A percentile compares a stretch with the other conserved stretches of the same genome.
These are phyloP conservation scores for Penelope pileata DNA, from an alignment of 2,113 vertebrate genomes.

Conservation along the genomic window DNA sequence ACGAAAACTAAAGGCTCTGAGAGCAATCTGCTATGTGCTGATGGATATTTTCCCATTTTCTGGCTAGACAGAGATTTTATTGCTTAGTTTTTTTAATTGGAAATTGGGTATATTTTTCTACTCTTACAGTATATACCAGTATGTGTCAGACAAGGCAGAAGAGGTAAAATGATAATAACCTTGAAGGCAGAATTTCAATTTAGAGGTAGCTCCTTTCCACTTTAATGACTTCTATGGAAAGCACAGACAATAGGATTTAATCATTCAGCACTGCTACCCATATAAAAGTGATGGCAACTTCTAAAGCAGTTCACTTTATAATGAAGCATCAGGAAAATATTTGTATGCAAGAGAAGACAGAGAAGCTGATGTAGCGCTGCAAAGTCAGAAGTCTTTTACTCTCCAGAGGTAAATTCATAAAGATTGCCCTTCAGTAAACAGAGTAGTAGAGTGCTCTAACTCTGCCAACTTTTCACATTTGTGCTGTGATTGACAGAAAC, in stretches of 20 bases:
- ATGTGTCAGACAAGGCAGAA: neutral
- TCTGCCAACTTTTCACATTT: neutral
- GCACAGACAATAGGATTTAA: constrained; percentile 13
- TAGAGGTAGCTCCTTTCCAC: constrained; percentile 20
- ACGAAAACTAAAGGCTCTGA: neutral
- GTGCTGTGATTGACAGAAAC: neutral
- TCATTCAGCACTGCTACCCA: constrained; percentile 13
- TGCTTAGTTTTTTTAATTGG: constrained; percentile 14
- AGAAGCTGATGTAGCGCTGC: neutral
- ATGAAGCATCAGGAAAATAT: neutral
- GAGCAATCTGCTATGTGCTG: neutral
- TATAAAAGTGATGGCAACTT: neutral
- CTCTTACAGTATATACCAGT: neutral
- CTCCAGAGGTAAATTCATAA: constrained; percentile 12
- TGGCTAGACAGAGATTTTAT: neutral
- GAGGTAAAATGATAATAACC: constrained; percentile 36
- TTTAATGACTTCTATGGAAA: constrained; percentile 47
- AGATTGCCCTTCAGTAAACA: neutral
- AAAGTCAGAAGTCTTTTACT: neutral
- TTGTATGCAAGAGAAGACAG: neutral
- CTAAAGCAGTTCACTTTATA: neutral
- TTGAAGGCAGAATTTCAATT: constrained; percentile 43
- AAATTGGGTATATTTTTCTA: neutral
- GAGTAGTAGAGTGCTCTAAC: neutral
- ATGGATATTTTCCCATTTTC: constrained; percentile 7